These are phyloP conservation scores for Loxodonta africana DNA, from an alignment of 2,113 vertebrate genomes.

Conservation along the genomic window DNA sequence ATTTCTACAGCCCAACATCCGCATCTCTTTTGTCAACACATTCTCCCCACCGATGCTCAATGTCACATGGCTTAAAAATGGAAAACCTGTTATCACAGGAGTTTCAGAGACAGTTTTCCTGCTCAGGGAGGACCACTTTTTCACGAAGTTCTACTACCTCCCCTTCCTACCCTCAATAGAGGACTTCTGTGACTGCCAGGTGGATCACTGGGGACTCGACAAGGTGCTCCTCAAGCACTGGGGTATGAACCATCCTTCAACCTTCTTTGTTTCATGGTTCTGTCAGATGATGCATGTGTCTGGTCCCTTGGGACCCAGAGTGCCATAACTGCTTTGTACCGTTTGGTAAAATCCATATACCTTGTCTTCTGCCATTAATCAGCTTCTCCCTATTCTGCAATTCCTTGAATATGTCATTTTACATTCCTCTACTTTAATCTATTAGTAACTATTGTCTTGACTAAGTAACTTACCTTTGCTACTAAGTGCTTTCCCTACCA, in stretches of 20 bases:
- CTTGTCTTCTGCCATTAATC: background rate
- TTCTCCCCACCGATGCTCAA: constrained; percentile 88
- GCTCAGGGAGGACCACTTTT: constrained; percentile 81
- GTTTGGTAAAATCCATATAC: background rate
- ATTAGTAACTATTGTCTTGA: background rate
- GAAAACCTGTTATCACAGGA: constrained; percentile 75
- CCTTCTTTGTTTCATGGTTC: constrained; percentile 63
- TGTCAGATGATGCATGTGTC: background rate
- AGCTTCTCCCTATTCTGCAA: background rate
- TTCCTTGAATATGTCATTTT: background rate
- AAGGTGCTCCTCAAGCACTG: constrained; percentile 73
- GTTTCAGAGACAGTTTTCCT: constrained; percentile 82
- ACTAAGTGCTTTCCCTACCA: accelerated
- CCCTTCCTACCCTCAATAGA: constrained; percentile 78
- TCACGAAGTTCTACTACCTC: constrained; percentile 85
- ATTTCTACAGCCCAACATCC: constrained; percentile 77
- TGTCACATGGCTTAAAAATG: constrained; percentile 88
- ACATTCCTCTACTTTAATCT: background rate
- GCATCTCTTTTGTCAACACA: constrained; percentile 87
- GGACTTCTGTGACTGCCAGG: constrained; percentile 82
- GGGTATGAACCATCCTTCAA: constrained; percentile 64
- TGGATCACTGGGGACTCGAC: constrained; percentile 78
- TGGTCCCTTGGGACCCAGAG: background rate
- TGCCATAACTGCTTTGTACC: background rate
- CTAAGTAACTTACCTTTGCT: background rate